Percentiles rank a stretch among this genome's conserved stretches.
Evolutionary conservation across 2,888 invertebrate species (phyloP).

Genomic region (Himalopsyche kuldschensis): DNA sequence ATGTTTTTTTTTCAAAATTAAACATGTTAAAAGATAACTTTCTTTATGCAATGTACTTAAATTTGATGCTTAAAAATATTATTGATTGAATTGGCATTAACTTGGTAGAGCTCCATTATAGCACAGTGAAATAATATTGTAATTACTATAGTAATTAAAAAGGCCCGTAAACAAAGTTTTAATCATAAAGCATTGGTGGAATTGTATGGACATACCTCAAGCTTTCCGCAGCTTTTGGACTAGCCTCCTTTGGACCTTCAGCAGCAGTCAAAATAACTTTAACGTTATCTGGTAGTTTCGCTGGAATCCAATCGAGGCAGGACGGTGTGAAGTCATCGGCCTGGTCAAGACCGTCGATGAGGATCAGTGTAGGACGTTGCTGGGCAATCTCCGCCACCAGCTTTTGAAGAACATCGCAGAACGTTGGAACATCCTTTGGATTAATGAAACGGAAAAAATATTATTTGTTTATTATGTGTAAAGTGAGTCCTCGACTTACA

Average conservation of each 20-base stretch:
- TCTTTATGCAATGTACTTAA: too few relatives aligned
- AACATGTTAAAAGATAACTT: too few relatives aligned
- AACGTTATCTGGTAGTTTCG: conserved; percentile 70
- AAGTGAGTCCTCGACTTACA: too few relatives aligned
- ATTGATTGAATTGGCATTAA: too few relatives aligned
- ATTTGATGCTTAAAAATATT: too few relatives aligned
- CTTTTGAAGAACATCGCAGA: conserved; percentile 63
- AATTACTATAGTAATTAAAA: too few relatives aligned
- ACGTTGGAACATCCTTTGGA: conserved; percentile 70
- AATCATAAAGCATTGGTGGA: not conserved
- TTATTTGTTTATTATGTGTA: not conserved
- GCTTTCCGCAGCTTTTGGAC: conserved; percentile 48
- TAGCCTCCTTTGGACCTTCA: conserved; percentile 59
- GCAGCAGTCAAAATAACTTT: conserved; percentile 76
- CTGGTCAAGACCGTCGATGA: conserved; percentile 78
- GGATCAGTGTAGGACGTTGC: conserved; percentile 66
- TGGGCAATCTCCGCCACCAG: conserved; percentile 59
- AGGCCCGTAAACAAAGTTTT: too few relatives aligned
- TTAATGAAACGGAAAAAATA: not conserved
- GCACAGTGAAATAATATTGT: too few relatives aligned
- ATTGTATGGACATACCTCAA: not conserved
- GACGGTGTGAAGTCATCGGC: conserved; percentile 55
- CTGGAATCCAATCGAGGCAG: conserved; percentile 76
- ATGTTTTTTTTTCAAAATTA: too few relatives aligned
- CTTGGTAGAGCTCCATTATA: too few relatives aligned